phyloP scores from a whole-genome alignment of 2,888 invertebrate species.

The Eretmocerus hayati region DNA sequence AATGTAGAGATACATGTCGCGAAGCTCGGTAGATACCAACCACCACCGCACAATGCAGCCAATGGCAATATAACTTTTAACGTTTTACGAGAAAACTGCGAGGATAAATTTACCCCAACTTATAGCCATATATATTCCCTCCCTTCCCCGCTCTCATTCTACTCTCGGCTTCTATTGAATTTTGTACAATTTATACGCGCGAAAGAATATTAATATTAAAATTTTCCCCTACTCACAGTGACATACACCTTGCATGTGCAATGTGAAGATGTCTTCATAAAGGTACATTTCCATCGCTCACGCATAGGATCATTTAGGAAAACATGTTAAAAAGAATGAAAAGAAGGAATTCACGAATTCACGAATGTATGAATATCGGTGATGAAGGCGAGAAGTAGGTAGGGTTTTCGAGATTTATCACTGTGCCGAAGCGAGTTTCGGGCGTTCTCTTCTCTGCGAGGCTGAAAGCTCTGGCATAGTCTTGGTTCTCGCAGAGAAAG shows the following conservation, averaged over 20 bases:
- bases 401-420: no score
- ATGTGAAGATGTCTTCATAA: no score
- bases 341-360: no score
- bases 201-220: slow-evolving; percentile 9
- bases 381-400: no score
- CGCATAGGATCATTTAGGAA: no score
- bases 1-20: background rate
- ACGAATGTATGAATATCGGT: no score
- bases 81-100: slow-evolving; percentile 4
- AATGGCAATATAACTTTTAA: slow-evolving; percentile 1
- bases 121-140: background rate
- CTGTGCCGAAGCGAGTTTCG: no score
- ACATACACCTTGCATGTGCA: background rate
- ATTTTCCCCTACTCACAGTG: background rate
- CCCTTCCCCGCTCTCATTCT: background rate
- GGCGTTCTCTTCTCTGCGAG: no score
- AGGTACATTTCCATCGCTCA: no score
- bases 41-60: background rate
- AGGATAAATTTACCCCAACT: background rate
- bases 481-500: no score
- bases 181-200: slow-evolving; percentile 2
- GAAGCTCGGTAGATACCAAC: background rate
- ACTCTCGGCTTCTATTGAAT: background rate
- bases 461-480: no score
- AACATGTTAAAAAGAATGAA: no score